phyloP scores from a whole-genome alignment of 2,888 invertebrate species.

The Trichogramma evanescens region DNA sequence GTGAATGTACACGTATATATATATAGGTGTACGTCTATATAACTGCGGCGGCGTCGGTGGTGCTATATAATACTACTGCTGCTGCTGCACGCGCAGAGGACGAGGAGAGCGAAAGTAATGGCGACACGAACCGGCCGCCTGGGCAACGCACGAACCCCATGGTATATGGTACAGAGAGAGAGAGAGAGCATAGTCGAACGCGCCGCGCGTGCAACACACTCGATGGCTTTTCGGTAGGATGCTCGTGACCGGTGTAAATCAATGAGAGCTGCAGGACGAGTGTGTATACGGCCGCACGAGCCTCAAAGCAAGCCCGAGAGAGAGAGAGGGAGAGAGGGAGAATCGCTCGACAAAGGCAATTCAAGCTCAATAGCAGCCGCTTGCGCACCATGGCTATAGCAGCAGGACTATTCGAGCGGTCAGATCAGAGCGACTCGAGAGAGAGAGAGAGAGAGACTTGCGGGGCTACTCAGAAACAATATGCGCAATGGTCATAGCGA shows the following conservation, averaged over 20 bases:
- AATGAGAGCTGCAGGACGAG: constrained; percentile 7
- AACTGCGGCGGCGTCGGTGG: no score
- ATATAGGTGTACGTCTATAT: no score
- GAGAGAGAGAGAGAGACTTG: neutral
- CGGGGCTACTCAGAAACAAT: constrained; percentile 6
- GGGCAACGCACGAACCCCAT: no score
- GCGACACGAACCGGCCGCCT: no score
- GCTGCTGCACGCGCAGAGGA: no score
- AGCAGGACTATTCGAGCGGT: neutral
- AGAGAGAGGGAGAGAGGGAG: neutral
- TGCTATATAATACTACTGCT: no score
- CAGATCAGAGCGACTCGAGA: neutral
- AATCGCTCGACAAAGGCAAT: constrained; percentile 9
- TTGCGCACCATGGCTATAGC: neutral
- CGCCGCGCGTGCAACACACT: no score
- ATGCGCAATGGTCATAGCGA: neutral
- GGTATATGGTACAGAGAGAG: no score
- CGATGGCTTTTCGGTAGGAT: neutral
- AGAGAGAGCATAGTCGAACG: no score
- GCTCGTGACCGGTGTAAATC: constrained; percentile 21
- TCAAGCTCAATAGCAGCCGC: neutral
- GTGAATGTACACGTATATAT: no score
- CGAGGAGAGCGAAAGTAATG: no score
- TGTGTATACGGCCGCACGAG: no score
- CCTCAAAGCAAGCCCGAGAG: neutral